Conservation (phyloP, 2,888 invertebrate species). For the Stenichneumon culpator region DNA sequence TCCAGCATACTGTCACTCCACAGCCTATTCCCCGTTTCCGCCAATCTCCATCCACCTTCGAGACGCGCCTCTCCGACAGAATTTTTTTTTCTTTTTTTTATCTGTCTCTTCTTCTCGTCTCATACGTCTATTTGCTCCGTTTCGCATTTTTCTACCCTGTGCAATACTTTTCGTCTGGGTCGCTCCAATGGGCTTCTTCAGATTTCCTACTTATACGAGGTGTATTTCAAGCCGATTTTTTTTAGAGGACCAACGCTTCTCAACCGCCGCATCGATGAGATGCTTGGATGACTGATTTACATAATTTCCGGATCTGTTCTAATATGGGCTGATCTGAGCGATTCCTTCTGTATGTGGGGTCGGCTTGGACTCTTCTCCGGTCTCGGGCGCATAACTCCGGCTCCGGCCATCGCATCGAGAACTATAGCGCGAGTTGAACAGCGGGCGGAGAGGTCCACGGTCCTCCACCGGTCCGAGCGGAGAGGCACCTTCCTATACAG, state of each 20-base stretch:
- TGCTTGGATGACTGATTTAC: background rate
- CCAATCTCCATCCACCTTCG: slow-evolving; percentile 57
- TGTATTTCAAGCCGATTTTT: background rate
- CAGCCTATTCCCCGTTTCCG: slow-evolving; percentile 38
- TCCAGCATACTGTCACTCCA: slow-evolving; percentile 16
- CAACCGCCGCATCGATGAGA: background rate
- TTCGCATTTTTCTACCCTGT: background rate
- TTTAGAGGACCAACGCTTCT: background rate
- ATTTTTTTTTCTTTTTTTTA: slow-evolving; percentile 31
- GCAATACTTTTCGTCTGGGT: no score
- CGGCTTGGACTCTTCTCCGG: background rate
- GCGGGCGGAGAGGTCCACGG: slow-evolving; percentile 31
- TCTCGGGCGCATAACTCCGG: slow-evolving; percentile 8
- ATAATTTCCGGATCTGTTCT: background rate
- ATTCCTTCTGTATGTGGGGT: background rate
- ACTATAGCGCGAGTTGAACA: slow-evolving; percentile 28
- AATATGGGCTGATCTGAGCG: background rate
- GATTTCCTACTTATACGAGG: no score
- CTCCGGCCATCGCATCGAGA: slow-evolving; percentile 44
- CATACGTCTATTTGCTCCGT: slow-evolving; percentile 22
- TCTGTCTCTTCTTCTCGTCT: slow-evolving; percentile 9
- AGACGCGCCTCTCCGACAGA: slow-evolving; percentile 40
- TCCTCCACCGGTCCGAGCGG: slow-evolving; percentile 32
- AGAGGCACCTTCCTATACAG: slow-evolving; percentile 30
- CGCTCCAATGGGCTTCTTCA: no score